Evolutionary conservation across 2,797 vertebrate species (phyloP).

Genomic region (Aselliscus stoliczkanus): DNA sequence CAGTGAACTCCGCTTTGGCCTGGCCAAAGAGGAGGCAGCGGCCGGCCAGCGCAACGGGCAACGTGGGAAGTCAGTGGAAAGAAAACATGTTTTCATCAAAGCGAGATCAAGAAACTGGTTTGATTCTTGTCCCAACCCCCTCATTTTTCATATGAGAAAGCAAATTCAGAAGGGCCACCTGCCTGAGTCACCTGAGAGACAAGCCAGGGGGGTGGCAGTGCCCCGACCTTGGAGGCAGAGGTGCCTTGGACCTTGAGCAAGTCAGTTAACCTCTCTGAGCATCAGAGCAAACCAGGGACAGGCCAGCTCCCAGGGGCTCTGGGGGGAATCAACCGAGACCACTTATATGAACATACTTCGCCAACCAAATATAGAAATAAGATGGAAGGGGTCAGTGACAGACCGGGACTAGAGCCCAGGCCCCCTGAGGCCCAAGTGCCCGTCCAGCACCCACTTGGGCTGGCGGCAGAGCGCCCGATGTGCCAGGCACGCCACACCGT

Average conservation of each 20-base stretch:
- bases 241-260: accelerated
- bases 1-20: not conserved
- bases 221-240: not conserved
- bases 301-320: accelerated
- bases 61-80: not conserved
- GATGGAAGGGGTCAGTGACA: not conserved
- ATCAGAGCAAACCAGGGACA: accelerated
- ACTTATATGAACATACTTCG: not conserved
- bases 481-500: not conserved
- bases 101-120: not conserved
- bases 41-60: not conserved
- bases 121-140: not conserved
- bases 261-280: not conserved
- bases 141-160: not conserved
- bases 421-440: not conserved
- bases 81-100: not conserved
- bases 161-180: not conserved
- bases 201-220: accelerated
- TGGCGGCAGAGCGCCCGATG: accelerated
- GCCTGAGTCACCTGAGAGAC: not conserved
- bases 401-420: not conserved
- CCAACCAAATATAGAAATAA: not conserved
- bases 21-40: not conserved
- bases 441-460: accelerated
- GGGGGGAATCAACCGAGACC: not conserved